Percentiles rank a stretch among this genome's conserved stretches.
phyloP scores from a whole-genome alignment of 1,140 invertebrate species.

The Heterodera schachtii region DNA sequence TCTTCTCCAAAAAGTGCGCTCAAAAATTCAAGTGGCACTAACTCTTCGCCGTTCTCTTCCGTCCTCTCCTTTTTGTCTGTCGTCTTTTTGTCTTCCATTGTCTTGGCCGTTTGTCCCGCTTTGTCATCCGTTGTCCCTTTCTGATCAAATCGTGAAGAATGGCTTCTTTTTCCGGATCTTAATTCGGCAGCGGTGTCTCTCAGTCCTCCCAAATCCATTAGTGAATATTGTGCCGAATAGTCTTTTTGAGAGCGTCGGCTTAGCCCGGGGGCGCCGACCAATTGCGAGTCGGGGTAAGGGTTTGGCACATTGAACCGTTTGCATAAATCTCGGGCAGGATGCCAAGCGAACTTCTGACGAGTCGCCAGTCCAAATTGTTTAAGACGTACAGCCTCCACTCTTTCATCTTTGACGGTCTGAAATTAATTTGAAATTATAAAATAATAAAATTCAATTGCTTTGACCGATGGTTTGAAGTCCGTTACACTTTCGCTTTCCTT shows the following conservation, averaged over 20 bases:
- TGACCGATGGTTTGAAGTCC: constrained; percentile 17
- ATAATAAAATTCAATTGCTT: constrained; percentile 16
- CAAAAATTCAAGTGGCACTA: constrained; percentile 20
- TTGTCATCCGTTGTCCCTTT: constrained; percentile 8
- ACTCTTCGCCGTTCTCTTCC: background rate
- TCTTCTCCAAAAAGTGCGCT: constrained; percentile 21
- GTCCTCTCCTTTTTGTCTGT: background rate
- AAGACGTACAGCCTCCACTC: constrained; percentile 74
- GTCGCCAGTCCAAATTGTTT: constrained; percentile 84
- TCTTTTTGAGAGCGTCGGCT: constrained; percentile 24
- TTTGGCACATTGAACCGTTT: constrained; percentile 92
- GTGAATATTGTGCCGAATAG: constrained; percentile 28
- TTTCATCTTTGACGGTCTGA: constrained; percentile 14
- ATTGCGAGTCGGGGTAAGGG: constrained; percentile 72
- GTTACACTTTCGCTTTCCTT: constrained; percentile 39
- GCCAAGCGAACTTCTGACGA: constrained; percentile 76
- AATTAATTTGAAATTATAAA: too few species aligned
- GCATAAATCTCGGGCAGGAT: constrained; percentile 81
- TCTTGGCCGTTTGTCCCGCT: background rate
- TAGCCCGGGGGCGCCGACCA: constrained; percentile 41
- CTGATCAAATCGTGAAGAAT: constrained; percentile 29
- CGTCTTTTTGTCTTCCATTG: constrained; percentile 9
- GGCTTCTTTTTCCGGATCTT: background rate
- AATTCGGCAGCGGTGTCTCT: background rate
- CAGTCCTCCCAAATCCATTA: constrained; percentile 24